phyloP scores from a whole-genome alignment of 2,797 vertebrate species.

The Chlorospingus semifuscus region DNA sequence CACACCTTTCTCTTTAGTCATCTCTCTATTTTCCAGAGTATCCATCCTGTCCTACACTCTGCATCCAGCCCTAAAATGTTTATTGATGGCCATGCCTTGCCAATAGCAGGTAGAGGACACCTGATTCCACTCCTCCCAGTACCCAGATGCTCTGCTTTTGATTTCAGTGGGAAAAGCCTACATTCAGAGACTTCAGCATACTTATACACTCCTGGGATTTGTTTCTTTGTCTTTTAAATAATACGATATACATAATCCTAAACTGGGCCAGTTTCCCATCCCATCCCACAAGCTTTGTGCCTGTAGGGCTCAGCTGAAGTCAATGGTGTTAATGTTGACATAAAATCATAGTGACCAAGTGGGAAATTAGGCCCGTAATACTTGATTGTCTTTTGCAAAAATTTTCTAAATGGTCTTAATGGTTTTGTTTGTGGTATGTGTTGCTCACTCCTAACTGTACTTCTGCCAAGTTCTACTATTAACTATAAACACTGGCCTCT shows the following conservation, averaged over 20 bases:
- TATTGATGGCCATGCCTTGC: not conserved
- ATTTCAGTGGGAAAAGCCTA: not conserved
- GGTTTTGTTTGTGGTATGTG: constrained; percentile 58
- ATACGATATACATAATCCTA: not conserved
- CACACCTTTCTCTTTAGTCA: not conserved
- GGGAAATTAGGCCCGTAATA: constrained; percentile 23
- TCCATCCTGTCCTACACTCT: not conserved
- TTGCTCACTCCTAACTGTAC: constrained; percentile 62
- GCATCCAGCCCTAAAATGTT: not conserved
- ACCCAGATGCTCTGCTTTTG: not conserved
- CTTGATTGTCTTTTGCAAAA: constrained; percentile 36
- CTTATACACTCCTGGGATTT: not conserved
- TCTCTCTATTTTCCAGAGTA: not conserved
- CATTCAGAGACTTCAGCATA: not conserved
- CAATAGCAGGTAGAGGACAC: not conserved
- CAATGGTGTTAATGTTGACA: constrained; percentile 57
- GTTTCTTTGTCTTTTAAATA: constrained; percentile 38
- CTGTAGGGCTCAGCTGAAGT: constrained; percentile 30
- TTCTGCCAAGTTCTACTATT: constrained; percentile 74
- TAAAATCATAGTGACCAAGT: constrained; percentile 23
- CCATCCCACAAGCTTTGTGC: constrained; percentile 5
- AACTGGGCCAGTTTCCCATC: not conserved
- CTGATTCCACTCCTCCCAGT: not conserved
- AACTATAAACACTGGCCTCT: constrained; percentile 75
- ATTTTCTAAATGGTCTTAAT: constrained; percentile 36